Evolutionary conservation across 2,888 invertebrate genomes (phyloP), one percentile per base, ranked within the genome.

Genomic region (Hypercompe scribonia): DNA sequence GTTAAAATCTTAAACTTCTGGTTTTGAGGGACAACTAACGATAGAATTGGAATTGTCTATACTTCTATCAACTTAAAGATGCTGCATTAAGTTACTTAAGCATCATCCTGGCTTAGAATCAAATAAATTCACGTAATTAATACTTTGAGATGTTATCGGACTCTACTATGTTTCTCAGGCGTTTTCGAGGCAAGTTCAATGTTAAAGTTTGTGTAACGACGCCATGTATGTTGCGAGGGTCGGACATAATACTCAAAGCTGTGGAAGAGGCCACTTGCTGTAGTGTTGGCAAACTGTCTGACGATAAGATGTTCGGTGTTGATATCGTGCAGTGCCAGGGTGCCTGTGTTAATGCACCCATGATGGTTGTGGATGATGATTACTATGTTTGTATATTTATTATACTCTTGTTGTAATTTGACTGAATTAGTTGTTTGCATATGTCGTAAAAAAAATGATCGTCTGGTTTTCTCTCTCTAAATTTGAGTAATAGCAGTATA

Each of bases 161-260:
- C n/a, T n/a, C 28, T 58, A 61, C 31, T 31, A 31, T 66, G 24
- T 42, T 72, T 88, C 83, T 2, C 78, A 95, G 95, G 72, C 80
- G 81, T 10, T 92, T 76, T 73, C 89, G 91, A 74, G 95, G 95
- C 4, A 92, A 93, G 73, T 95, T 88, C 78, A 83, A 94, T 68
- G 89, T 95, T 8, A 94, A 95, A 74, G 90, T 95, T 11, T 95
- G 95, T 76, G 84, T 85, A 2, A 93, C 93, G 1, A 92, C 94
- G 0, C 95, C 95, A 0, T 95, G 95, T 76, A 95, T 95, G 95
- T 75, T 95, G 4, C 90, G 92, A 5, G 95, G 95, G 0, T 87
- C 93, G 0, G 95, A 95, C 65, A 58, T 77, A 0, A 90, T 95
- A 34, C 81, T 94, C 2, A 73, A 78, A 7, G 91, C 90, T 0